These are phyloP conservation scores for Lissocephala sabroskyi DNA, from an alignment of 2,888 invertebrate species.

Conservation along the genomic window DNA sequence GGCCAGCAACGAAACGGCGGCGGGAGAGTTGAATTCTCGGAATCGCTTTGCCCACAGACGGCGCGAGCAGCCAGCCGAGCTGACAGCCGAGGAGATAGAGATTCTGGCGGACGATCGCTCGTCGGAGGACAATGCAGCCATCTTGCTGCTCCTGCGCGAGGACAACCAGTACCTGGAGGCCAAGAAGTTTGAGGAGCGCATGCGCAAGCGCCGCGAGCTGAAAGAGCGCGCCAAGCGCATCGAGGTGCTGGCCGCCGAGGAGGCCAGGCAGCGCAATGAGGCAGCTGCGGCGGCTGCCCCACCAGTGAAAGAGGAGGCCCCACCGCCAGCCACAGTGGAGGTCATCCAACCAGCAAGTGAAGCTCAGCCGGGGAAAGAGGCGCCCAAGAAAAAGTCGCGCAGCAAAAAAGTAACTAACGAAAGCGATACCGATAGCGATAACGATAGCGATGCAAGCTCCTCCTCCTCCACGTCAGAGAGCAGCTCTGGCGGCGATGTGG, in stretches of 20 bases:
- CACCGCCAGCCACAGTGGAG: too few relatives aligned
- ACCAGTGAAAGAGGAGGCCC: slow-evolving; percentile 17
- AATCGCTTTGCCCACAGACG: slow-evolving; percentile 65
- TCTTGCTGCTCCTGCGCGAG: slow-evolving; percentile 70
- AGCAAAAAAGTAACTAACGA: slow-evolving; percentile 68
- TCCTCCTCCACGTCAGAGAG: slow-evolving; percentile 29
- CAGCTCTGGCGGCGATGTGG: slow-evolving; percentile 42
- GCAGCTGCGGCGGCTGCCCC: slow-evolving; percentile 10
- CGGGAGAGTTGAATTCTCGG: slow-evolving; percentile 36
- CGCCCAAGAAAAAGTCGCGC: slow-evolving; percentile 53
- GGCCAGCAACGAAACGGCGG: slow-evolving; percentile 27
- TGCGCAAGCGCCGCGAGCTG: slow-evolving; percentile 85
- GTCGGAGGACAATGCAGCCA: slow-evolving; percentile 75
- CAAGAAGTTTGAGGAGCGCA: slow-evolving; percentile 78
- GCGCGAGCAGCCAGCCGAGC: slow-evolving; percentile 39
- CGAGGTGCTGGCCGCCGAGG: slow-evolving; percentile 75
- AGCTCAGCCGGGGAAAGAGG: slow-evolving; percentile 11
- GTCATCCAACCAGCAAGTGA: slow-evolving; percentile 11
- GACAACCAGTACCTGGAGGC: slow-evolving; percentile 73
- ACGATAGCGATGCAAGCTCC: slow-evolving; percentile 15
- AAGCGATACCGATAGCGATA: slow-evolving; percentile 55
- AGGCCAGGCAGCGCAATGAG: slow-evolving; percentile 34
- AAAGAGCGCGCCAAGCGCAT: slow-evolving; percentile 89
- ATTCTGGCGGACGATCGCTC: slow-evolving; percentile 73
- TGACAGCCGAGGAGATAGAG: slow-evolving; percentile 68